Evolutionary conservation across 2,113 vertebrate genomes (phyloP).

Genomic region (Hippocampus zosterae): DNA sequence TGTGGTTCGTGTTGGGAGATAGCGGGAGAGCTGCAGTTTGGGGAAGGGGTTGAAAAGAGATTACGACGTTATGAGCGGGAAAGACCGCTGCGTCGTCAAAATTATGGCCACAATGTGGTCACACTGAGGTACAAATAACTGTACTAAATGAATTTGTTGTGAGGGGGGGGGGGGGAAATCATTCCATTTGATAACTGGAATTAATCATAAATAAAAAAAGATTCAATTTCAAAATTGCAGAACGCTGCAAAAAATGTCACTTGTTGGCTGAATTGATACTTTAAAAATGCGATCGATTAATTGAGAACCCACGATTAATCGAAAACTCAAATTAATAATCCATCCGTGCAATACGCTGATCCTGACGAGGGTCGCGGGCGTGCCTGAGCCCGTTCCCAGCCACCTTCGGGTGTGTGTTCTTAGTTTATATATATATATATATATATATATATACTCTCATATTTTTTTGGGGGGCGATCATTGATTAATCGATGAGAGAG

Average conservation of each 20-base stretch:
- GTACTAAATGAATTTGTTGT: slow-evolving; percentile 2
- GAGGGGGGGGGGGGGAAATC: background rate
- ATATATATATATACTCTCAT: too few species aligned
- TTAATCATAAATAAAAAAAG: background rate
- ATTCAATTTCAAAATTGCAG: background rate
- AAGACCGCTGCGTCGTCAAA: slow-evolving; percentile 25
- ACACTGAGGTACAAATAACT: slow-evolving; percentile 40
- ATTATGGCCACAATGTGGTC: slow-evolving; percentile 23
- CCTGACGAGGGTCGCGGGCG: too few species aligned
- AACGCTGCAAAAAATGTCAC: background rate
- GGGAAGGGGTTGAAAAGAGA: slow-evolving; percentile 30
- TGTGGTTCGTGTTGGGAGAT: slow-evolving; percentile 42
- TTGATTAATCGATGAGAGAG: too few species aligned
- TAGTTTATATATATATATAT: too few species aligned
- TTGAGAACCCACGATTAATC: too few species aligned
- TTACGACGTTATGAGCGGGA: slow-evolving; percentile 18
- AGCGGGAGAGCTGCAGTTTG: slow-evolving; percentile 25
- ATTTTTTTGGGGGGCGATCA: too few species aligned
- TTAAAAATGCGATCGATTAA: background rate
- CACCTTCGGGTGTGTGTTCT: too few species aligned
- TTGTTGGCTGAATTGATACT: background rate
- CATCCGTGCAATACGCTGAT: too few species aligned
- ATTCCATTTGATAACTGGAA: background rate
- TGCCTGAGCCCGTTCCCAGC: too few species aligned
- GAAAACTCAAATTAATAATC: too few species aligned